phyloP scores from a whole-genome alignment of 1,140 invertebrate species.

The Listronotus oregonensis region DNA sequence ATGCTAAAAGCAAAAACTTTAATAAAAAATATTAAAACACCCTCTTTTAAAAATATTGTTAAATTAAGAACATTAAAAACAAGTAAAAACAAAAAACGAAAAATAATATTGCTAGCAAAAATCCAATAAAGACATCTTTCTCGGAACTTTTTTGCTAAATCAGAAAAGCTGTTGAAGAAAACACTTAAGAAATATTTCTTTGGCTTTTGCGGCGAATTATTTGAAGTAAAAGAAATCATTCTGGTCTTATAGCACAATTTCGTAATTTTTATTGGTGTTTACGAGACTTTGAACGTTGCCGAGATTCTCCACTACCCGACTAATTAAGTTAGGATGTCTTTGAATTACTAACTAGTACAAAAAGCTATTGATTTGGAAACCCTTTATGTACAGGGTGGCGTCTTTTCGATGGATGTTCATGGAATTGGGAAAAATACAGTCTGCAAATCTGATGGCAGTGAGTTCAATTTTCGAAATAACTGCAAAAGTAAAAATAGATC shows the following conservation, averaged over 20 bases:
- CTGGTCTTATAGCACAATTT: conserved; percentile 12
- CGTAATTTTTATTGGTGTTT: conserved; percentile 16
- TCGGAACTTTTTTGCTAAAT: conserved; percentile 8
- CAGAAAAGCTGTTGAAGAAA: conserved; percentile 10
- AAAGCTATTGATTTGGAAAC: background rate
- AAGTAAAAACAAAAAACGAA: conserved; percentile 10
- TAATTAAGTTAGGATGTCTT: conserved; percentile 4
- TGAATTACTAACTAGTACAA: conserved; percentile 6
- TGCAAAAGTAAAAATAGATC: no score
- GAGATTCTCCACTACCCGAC: background rate
- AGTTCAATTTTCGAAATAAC: no score
- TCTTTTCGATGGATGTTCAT: no score
- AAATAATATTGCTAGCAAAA: conserved; percentile 16
- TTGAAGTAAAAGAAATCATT: conserved; percentile 14
- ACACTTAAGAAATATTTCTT: conserved; percentile 19
- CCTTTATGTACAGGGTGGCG: background rate
- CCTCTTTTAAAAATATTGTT: no score
- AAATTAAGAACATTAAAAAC: no score
- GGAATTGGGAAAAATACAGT: no score
- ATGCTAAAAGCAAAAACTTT: no score
- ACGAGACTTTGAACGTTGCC: background rate
- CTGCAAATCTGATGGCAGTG: no score
- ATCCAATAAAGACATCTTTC: conserved; percentile 15
- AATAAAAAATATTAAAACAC: no score
- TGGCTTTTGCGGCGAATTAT: conserved; percentile 9